These are phyloP conservation scores for Hippoglossus stenolepis DNA, from an alignment of 2,113 vertebrate genomes.

Conservation along the genomic window DNA sequence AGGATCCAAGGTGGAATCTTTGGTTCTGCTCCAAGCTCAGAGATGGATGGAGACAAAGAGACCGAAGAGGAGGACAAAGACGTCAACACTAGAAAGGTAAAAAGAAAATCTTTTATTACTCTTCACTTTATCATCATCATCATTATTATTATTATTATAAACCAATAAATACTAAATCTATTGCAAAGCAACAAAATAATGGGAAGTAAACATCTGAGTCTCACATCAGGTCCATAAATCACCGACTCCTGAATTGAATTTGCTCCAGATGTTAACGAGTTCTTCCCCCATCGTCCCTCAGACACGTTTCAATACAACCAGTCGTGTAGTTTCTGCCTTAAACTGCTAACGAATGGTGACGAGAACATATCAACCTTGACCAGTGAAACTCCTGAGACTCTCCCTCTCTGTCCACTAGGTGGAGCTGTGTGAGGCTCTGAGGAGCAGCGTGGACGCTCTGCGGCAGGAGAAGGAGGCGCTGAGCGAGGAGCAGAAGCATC, in stretches of 20 bases:
- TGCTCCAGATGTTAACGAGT: too few species aligned
- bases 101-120: background rate
- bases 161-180: too few species aligned
- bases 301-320: too few species aligned
- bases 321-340: too few species aligned
- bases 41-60: conserved; percentile 77
- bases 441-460: conserved; percentile 84
- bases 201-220: too few species aligned
- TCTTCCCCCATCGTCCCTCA: too few species aligned
- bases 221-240: too few species aligned
- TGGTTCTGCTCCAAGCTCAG: conserved; percentile 42
- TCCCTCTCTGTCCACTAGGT: conserved; percentile 75
- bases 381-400: background rate
- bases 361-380: background rate
- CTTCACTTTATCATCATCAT: background rate
- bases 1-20: conserved; percentile 68
- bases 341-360: too few species aligned
- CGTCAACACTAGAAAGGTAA: conserved; percentile 90
- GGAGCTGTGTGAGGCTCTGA: conserved; percentile 90
- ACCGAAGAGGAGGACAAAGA: conserved; percentile 84
- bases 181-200: too few species aligned
- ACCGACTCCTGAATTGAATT: too few species aligned
- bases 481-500: conserved; percentile 85
- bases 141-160: background rate
- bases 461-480: conserved; percentile 88